Conservation (phyloP, 2,888 invertebrate species). For the Oligia fasciuncula region DNA sequence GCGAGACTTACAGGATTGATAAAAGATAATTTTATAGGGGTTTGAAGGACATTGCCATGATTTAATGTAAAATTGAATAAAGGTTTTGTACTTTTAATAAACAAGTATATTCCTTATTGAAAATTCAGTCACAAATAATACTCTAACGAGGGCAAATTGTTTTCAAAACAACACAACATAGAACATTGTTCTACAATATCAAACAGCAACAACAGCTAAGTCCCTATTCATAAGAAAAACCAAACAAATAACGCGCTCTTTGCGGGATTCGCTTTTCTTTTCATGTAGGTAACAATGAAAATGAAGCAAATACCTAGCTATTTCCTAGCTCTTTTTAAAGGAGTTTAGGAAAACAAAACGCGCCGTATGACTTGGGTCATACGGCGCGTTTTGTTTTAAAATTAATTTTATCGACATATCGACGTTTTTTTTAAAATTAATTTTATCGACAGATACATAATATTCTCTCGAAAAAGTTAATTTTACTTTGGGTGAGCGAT, state of each 20-base stretch:
- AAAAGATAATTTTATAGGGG: not conserved
- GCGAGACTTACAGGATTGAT: not conserved
- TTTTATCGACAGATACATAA: not conserved
- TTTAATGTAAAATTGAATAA: not conserved
- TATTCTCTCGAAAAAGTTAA: too few species aligned
- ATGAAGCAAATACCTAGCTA: slow-evolving; percentile 7
- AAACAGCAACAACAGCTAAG: slow-evolving; percentile 7
- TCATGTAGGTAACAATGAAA: slow-evolving; percentile 9
- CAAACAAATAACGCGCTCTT: slow-evolving; percentile 16
- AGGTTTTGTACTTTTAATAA: not conserved
- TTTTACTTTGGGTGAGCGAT: not conserved
- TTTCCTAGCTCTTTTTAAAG: not conserved
- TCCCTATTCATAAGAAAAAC: slow-evolving; percentile 10
- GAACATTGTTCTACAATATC: not conserved
- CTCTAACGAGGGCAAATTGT: not conserved
- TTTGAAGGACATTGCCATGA: not conserved
- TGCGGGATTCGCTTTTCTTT: slow-evolving; percentile 24
- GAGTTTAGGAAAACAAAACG: not conserved
- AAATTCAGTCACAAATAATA: not conserved
- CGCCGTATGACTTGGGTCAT: too few species aligned
- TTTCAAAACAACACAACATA: slow-evolving; percentile 7
- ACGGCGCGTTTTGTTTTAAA: too few species aligned
- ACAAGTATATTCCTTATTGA: not conserved
- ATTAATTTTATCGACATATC: not conserved
- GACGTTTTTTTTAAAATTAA: too few species aligned